Base-by-base conservation (phyloP, 2,888 invertebrate genomes). In the Caenorhabditis macrosperma region DNA sequence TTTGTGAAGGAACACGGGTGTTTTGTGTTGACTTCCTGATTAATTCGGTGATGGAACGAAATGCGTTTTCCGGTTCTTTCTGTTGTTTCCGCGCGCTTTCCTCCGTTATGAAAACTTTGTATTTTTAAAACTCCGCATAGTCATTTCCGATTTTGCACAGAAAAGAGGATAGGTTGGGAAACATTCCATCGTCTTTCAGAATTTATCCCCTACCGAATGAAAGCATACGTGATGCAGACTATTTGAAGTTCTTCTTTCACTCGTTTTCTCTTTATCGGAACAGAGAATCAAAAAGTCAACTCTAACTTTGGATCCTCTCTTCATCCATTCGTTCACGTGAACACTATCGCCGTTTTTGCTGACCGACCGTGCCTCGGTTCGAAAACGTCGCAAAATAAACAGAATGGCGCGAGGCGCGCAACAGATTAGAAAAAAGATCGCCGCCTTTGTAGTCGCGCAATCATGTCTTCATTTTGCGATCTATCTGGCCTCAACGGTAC, bases 401-500 rank as follows among this genome's bases (percentile, higher is more conserved):
- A 67, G 44, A 30, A 66, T 54, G 54, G 28, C 38, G 35, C 38
- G 38, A 10, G n/a, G 52, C 52, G 52, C 46, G 50, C 35, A 26
- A 22, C 20, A 54, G 24, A 38, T 35, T 50, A 52, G 48, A 22
- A n/a, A 46, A 24, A 46, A 17, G 7, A 15, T 44, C 44, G 57
- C 10, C 26, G 22, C 17, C 38, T 20, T 46, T 15, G 2, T 41
- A 17, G 17, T 48, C 57, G 38, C 35, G n/a, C 35, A 38, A 28
- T 35, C 38, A 22, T 35, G 38, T 57, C 15, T 15, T 28, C 17
- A n/a, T n/a, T n/a, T n/a, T n/a, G 9, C 30, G 5, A n/a, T 5
- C 28, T 24, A 2, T 24, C 20, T 38, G 20, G 17, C 17, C 1
- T 2, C 15, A 48, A 48, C 54, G 64, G 22, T 50, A 87, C 90